Evolutionary conservation across 1,140 invertebrate genomes (phyloP), one percentile per base, ranked within the genome.

Genomic region (Ceratosolen fusciceps): DNA sequence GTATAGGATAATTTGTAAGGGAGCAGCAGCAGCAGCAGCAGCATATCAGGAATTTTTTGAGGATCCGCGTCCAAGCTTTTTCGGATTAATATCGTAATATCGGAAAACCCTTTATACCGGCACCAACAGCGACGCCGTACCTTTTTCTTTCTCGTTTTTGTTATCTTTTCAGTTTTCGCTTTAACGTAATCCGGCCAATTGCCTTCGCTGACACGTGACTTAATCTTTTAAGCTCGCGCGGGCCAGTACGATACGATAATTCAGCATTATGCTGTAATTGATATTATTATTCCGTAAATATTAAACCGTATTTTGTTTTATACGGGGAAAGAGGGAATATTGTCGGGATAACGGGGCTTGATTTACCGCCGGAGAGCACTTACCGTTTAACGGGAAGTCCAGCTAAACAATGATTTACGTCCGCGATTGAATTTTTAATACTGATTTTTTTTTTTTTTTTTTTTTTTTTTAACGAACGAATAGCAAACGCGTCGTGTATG

Each of bases 11-110:
- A 58, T 58, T 58, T 58, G 54, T 58, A 12, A 7, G 12, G 24
- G 24, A 58, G 54, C n/a, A 10, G 54, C 10, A 12, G 21, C 21
- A 19, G 9, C 1, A n/a, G 21, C 8, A 58, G 54, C n/a, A 10
- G 54, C 10, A 12, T 12, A 26, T 58, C n/a, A 9, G n/a, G 24
- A 34, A 19, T 62, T 62, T 62, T 62, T 12, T 34, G 29, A 4
- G 58, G 4, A 21, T n/a, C 1, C 4, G 19, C n/a, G n/a, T n/a
- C n/a, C n/a, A 62, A 31, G 58, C 34, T 62, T 34, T 56, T 34
- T 10, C 26, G 58, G 12, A 62, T 62, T 62, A 34, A 62, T 62
- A 62, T n/a, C n/a, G n/a, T 12, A 62, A 62, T 62, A 62, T 62
- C 9, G 58, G 58, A 34, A 62, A 62, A 62, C 29, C 31, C 58